A percentile compares a stretch with the other conserved stretches of the same genome.
phyloP scores from a whole-genome alignment of 2,113 vertebrate species.

The Callaeas wilsoni region DNA sequence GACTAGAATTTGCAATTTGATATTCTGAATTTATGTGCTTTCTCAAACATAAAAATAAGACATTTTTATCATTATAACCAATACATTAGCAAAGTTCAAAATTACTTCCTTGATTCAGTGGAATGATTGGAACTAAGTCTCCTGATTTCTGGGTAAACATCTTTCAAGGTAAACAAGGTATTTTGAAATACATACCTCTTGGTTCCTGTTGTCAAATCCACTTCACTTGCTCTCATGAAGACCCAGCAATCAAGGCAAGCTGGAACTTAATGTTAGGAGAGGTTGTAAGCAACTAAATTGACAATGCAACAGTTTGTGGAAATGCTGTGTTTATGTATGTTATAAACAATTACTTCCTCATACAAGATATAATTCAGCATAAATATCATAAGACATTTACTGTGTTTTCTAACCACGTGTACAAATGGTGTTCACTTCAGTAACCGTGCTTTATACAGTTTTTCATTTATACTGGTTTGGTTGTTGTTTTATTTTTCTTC shows the following conservation, averaged over 20 bases:
- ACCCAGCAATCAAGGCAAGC: neutral
- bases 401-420: neutral
- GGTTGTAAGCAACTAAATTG: neutral
- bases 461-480: neutral
- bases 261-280: neutral
- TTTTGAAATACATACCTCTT: neutral
- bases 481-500: neutral
- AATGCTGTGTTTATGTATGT: neutral
- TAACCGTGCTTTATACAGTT: neutral
- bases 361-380: neutral
- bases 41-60: neutral
- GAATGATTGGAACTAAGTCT: neutral
- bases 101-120: neutral
- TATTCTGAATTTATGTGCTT: neutral
- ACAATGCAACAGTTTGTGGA: neutral
- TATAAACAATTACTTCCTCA: neutral
- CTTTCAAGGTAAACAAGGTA: neutral
- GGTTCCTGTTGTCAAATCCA: neutral
- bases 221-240: neutral
- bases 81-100: neutral
- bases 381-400: neutral
- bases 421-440: neutral
- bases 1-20: neutral
- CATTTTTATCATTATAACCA: neutral
- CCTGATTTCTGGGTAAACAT: neutral